A percentile compares a stretch with the other conserved stretches of the same genome.
These are phyloP conservation scores for Trichopria drosophilae DNA, from an alignment of 2,888 invertebrate genomes.

Conservation along the genomic window DNA sequence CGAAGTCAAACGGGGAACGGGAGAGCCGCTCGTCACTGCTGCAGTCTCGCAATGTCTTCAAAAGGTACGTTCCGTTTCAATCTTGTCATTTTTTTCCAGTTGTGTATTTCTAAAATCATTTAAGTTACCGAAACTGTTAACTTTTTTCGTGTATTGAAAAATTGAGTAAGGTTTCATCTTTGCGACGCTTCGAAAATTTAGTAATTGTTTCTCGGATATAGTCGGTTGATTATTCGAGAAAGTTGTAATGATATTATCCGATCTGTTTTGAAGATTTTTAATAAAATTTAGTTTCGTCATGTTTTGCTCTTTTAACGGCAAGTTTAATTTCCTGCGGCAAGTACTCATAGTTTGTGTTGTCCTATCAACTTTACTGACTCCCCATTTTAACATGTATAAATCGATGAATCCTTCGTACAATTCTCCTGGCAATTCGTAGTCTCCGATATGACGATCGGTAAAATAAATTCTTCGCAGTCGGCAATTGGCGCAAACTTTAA, in stretches of 20 bases:
- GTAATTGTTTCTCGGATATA: conserved; percentile 14
- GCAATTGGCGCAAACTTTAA: conserved; percentile 94
- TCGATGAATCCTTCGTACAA: conserved; percentile 48
- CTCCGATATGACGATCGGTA: conserved; percentile 63
- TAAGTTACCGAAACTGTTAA: conserved; percentile 10
- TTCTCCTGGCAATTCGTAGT: conserved; percentile 42
- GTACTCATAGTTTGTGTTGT: conserved; percentile 45
- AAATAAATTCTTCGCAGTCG: conserved; percentile 85
- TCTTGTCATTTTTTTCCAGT: conserved; percentile 14
- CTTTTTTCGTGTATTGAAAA: conserved; percentile 14
- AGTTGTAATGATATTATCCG: conserved; percentile 37
- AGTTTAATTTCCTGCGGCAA: background rate
- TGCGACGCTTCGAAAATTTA: conserved; percentile 34
- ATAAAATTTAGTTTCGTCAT: conserved; percentile 16
- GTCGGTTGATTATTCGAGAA: conserved; percentile 36
- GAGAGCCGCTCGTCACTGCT: conserved; percentile 79
- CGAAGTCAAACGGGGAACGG: conserved; percentile 73
- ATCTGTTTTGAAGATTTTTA: conserved; percentile 35
- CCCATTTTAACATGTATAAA: conserved; percentile 51
- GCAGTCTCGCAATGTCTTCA: conserved; percentile 80
- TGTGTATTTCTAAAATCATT: no score
- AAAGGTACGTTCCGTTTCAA: conserved; percentile 64
- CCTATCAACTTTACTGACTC: conserved; percentile 41
- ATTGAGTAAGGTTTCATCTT: conserved; percentile 37
- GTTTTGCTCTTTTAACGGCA: background rate